These are phyloP conservation scores for Brachyopa scutellaris DNA, from an alignment of 2,888 invertebrate genomes.

Conservation along the genomic window DNA sequence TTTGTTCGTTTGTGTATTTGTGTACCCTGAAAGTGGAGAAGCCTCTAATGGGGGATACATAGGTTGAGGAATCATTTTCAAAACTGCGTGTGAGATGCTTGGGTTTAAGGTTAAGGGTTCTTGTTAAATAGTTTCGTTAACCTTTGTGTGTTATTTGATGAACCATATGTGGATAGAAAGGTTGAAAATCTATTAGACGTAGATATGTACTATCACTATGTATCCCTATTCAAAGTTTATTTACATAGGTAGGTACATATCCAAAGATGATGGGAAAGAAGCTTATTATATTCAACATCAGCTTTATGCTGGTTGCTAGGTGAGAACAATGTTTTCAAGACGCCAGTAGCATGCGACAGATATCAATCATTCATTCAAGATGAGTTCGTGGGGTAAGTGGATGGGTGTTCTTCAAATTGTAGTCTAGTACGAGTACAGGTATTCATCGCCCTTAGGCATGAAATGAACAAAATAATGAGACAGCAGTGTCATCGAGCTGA, in stretches of 20 bases:
- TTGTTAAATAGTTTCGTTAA: slow-evolving; percentile 45
- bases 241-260: no score
- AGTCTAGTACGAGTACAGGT: background rate
- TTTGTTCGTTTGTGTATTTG: background rate
- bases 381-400: background rate
- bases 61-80: slow-evolving; percentile 5
- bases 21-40: slow-evolving; percentile 4
- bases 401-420: background rate
- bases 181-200: no score
- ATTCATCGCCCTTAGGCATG: background rate
- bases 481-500: no score
- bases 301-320: background rate
- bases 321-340: background rate
- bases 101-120: slow-evolving; percentile 40
- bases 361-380: slow-evolving; percentile 5
- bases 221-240: no score
- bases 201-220: no score
- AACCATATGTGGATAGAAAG: slow-evolving; percentile 17
- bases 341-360: background rate
- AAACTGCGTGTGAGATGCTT: slow-evolving; percentile 21
- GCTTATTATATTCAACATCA: no score
- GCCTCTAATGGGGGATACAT: background rate
- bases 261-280: no score
- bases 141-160: slow-evolving; percentile 46
- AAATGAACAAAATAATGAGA: no score